phyloP scores from a whole-genome alignment of 2,888 invertebrate species.

The Encarsia formosa region DNA sequence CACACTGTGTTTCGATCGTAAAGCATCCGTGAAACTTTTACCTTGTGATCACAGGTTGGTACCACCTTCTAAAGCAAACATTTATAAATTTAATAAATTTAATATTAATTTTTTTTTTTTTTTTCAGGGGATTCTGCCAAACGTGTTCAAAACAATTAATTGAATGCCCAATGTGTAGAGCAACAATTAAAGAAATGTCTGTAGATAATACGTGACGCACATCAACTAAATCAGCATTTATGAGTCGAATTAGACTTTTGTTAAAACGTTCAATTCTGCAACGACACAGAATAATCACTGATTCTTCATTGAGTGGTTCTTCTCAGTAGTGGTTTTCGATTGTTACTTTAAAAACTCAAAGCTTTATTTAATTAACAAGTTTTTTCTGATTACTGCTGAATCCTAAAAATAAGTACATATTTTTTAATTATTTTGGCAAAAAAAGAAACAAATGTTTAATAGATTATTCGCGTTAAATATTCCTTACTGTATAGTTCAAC shows the following conservation, averaged over 20 bases:
- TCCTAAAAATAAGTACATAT: no score
- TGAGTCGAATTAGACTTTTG: conserved; percentile 29
- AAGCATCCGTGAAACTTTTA: conserved; percentile 68
- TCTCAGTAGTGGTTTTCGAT: conserved; percentile 11
- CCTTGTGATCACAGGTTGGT: conserved; percentile 81
- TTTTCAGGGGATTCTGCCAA: conserved; percentile 77
- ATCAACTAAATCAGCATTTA: conserved; percentile 26
- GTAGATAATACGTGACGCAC: conserved; percentile 52
- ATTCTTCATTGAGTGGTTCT: conserved; percentile 16
- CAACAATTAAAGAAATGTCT: conserved; percentile 57
- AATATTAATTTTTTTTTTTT: conserved; percentile 4
- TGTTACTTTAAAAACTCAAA: neutral
- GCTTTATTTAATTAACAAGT: neutral
- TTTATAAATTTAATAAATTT: conserved; percentile 9
- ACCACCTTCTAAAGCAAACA: neutral
- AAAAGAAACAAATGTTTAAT: no score
- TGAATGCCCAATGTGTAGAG: conserved; percentile 85
- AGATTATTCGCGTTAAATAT: no score
- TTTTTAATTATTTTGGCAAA: no score
- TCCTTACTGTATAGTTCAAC: no score
- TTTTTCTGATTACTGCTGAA: no score
- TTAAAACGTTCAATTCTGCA: conserved; percentile 29
- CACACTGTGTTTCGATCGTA: conserved; percentile 80
- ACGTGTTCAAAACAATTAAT: conserved; percentile 72
- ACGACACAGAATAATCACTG: conserved; percentile 32